Evolutionary conservation across 2,797 vertebrate species (phyloP), one percentile per base, ranked within the genome.

Genomic region (Carduelis carduelis): DNA sequence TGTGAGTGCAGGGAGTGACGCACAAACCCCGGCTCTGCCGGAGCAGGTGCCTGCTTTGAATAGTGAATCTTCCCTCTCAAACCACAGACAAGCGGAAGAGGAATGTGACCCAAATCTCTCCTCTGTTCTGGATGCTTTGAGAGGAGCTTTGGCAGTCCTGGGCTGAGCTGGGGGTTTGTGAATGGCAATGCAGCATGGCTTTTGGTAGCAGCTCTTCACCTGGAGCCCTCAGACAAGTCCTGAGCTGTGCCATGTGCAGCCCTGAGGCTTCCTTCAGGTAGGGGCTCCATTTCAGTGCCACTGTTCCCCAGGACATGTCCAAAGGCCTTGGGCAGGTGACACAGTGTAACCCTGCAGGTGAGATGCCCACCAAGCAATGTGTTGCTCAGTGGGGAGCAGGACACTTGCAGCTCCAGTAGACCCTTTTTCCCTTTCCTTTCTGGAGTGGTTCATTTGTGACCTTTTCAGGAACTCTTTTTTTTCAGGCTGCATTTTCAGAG

Each of bases 71-170:
- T 90, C 75, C 81, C 84, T 90, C 83, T 35, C 86, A 83, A 87
- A 64, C 55, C 0, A 1, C 93, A 87, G 89, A 65, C 84, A 34
- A 49, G 89, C 49, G 15, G 93, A 94, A 91, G 90, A 71, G 90
- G 71, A 92, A 55, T 71, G 84, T 57, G 75, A 92, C 93, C 95
- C 89, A 93, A 32, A 90, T 93, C 79, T 47, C 75, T 95, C 30
- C 71, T 76, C 72, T 69, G 20, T 50, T 93, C 74, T 87, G 75
- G 53, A 11, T 24, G 81, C 14, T 64, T 43, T 20, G 26, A 53
- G 78, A 90, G 84, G 81, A 91, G 89, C 66, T 59, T 72, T 35
- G 78, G 24, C 77, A 39, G 69, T 21, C n/a, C 46, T 50, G 55
- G 32, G 37, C 71, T 72, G 64, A 22, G 61, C 34, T 26, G 35